phyloP scores from a whole-genome alignment of 2,113 vertebrate species.

The Saccopteryx bilineata region DNA sequence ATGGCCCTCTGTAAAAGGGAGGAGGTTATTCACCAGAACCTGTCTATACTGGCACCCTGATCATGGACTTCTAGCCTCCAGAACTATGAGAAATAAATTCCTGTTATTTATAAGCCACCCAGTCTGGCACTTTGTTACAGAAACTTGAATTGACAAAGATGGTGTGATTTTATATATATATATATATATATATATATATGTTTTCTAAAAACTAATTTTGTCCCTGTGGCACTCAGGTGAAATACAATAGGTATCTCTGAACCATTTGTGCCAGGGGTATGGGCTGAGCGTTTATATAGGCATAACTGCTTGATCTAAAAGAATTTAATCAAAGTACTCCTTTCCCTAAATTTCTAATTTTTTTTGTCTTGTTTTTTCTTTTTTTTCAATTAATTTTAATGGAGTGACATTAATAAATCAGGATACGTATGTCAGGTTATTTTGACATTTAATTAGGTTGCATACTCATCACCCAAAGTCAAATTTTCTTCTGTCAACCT shows the following conservation, averaged over 20 bases:
- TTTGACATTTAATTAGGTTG: no score
- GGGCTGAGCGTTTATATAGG: neutral
- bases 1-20: neutral
- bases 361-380: neutral
- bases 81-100: neutral
- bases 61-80: neutral
- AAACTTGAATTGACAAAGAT: neutral
- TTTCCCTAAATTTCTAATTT: neutral
- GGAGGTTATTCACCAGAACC: neutral
- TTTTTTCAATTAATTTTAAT: no score
- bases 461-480: no score
- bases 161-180: neutral
- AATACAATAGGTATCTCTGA: constrained; percentile 9
- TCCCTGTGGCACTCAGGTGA: neutral
- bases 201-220: constrained; percentile 2
- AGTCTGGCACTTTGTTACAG: neutral
- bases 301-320: neutral
- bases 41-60: neutral
- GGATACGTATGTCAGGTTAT: no score
- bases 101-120: neutral
- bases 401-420: no score
- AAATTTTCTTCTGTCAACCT: no score
- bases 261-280: neutral
- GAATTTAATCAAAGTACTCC: neutral
- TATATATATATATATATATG: no score